These are phyloP conservation scores for Agrochola litura DNA, from an alignment of 2,888 invertebrate species.

Conservation along the genomic window DNA sequence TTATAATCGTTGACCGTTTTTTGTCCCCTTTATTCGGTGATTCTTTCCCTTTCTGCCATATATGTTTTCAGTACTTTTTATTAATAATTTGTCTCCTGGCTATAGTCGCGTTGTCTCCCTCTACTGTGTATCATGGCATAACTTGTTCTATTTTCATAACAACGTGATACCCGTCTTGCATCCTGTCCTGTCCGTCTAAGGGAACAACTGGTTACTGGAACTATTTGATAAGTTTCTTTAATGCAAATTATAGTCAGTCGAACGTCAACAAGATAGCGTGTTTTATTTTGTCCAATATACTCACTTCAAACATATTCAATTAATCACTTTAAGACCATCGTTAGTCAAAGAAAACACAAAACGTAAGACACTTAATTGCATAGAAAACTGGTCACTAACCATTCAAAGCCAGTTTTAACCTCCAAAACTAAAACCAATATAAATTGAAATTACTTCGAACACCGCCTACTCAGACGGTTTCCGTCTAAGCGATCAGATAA, in stretches of 20 bases:
- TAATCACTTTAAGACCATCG: background rate
- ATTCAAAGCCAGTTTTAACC: slow-evolving; percentile 40
- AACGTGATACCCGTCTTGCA: slow-evolving; percentile 25
- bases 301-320: slow-evolving; percentile 1
- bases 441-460: slow-evolving; percentile 58
- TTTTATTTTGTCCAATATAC: slow-evolving; percentile 10
- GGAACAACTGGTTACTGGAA: slow-evolving; percentile 24
- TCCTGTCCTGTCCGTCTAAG: slow-evolving; percentile 47
- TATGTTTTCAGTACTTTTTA: background rate
- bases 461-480: slow-evolving; percentile 56
- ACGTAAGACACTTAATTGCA: slow-evolving; percentile 27
- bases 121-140: background rate
- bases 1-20: slow-evolving; percentile 45
- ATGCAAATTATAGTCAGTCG: slow-evolving; percentile 18
- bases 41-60: background rate
- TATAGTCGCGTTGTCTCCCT: background rate
- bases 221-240: slow-evolving; percentile 26
- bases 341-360: slow-evolving; percentile 21
- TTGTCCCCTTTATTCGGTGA: background rate
- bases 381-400: slow-evolving; percentile 39
- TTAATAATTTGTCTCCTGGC: background rate
- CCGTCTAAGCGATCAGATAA: slow-evolving; percentile 60
- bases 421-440: slow-evolving; percentile 46
- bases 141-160: slow-evolving; percentile 47
- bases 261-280: slow-evolving; percentile 11